These are phyloP conservation scores for Pocillopora verrucosa DNA, from an alignment of 64 coral and sea anemone genomes.

Conservation along the genomic window DNA sequence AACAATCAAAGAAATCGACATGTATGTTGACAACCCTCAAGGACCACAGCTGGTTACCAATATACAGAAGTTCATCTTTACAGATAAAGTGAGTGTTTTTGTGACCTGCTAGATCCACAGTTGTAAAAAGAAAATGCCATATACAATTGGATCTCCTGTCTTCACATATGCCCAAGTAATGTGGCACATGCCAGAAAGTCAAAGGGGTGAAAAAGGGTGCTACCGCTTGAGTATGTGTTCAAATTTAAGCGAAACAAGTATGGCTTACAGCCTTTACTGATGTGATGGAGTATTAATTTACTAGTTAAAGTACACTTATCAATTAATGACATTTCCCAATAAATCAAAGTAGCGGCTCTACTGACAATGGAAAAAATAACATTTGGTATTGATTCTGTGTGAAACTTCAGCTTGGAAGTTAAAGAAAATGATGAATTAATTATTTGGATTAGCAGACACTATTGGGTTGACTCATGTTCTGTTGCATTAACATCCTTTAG, in stretches of 20 bases:
- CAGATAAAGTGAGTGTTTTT: constrained; percentile 43
- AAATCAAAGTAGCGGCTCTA: constrained; percentile 35
- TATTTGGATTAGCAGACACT: neutral
- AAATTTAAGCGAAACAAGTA: constrained; percentile 47
- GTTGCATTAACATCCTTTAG: neutral
- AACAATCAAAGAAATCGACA: constrained; percentile 34
- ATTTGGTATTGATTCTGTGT: constrained; percentile 26
- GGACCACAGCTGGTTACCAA: constrained; percentile 11
- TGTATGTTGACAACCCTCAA: constrained; percentile 43
- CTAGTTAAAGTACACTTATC: neutral
- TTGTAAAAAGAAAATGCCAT: constrained; percentile 56
- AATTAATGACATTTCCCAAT: constrained; percentile 44
- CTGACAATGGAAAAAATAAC: constrained; percentile 52
- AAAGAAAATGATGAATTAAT: neutral
- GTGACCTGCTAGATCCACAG: constrained; percentile 33
- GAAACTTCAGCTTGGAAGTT: constrained; percentile 43
- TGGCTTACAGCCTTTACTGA: constrained; percentile 63
- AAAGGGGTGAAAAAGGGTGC: constrained; percentile 48
- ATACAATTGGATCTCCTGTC: constrained; percentile 45
- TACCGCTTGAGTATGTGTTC: constrained; percentile 10
- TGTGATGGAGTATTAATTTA: constrained; percentile 13
- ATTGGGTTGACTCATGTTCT: constrained; percentile 7
- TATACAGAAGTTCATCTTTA: constrained; percentile 40
- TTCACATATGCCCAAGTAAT: constrained; percentile 40
- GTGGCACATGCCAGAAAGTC: constrained; percentile 54